Evolutionary conservation across 2,113 vertebrate genomes (phyloP).

Genomic region (Pao palembangensis): DNA sequence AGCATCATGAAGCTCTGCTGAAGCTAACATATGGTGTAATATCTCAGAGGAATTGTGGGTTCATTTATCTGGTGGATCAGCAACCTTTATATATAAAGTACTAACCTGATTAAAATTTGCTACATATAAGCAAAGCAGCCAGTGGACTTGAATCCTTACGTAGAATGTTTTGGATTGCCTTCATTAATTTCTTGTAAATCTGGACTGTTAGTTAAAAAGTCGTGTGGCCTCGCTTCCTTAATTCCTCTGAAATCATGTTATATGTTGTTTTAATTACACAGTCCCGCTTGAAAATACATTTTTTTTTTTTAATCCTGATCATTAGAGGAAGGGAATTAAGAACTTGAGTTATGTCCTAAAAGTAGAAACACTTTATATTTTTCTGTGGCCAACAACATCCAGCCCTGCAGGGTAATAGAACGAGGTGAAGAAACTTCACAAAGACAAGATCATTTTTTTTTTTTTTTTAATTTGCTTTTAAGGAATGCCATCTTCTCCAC

Average conservation of each 20-base stretch:
- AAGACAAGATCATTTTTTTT: slow-evolving; percentile 12
- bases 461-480: slow-evolving; percentile 14
- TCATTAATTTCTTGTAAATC: background rate
- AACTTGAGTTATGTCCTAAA: slow-evolving; percentile 35
- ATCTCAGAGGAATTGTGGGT: slow-evolving; percentile 22
- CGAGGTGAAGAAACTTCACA: slow-evolving; percentile 21
- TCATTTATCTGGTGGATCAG: slow-evolving; percentile 13
- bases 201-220: background rate
- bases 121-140: slow-evolving; percentile 24
- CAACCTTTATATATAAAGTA: slow-evolving; percentile 13
- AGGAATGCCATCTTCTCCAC: slow-evolving; percentile 32
- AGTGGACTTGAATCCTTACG: slow-evolving; percentile 13
- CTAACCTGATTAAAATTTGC: slow-evolving; percentile 28
- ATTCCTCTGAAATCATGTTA: too few species aligned
- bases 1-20: background rate
- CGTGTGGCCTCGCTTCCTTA: too few species aligned
- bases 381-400: slow-evolving; percentile 42
- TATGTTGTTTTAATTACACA: too few species aligned
- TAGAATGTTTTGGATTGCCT: slow-evolving; percentile 22
- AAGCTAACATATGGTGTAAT: slow-evolving; percentile 10
- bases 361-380: slow-evolving; percentile 21
- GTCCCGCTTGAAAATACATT: slow-evolving; percentile 8
- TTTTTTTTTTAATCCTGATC: slow-evolving; percentile 12
- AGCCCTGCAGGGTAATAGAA: slow-evolving; percentile 48
- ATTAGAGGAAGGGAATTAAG: slow-evolving; percentile 17